Conservation (phyloP, 2,113 vertebrate species). For the Bufo bufo region DNA sequence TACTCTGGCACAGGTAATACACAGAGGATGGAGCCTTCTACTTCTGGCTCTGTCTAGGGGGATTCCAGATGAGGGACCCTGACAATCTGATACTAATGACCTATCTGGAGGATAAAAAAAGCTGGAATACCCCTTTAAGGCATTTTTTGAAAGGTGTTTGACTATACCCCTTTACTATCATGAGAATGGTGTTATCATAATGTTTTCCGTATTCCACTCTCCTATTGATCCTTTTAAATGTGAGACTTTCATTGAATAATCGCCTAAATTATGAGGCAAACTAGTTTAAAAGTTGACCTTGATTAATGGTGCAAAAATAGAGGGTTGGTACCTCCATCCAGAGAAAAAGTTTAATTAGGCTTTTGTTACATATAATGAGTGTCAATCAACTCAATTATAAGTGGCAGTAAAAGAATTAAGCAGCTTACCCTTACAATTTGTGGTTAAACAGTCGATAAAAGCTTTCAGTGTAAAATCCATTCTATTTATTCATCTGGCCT, state of each 20-base stretch:
- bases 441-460: conserved; percentile 50
- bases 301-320: conserved; percentile 53
- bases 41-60: too few relatives aligned
- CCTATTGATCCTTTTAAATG: conserved; percentile 21
- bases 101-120: too few relatives aligned
- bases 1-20: too few relatives aligned
- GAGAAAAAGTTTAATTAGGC: conserved; percentile 55
- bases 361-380: conserved; percentile 56
- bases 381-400: conserved; percentile 53
- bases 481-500: conserved; percentile 27
- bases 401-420: conserved; percentile 53
- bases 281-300: conserved; percentile 50
- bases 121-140: too few relatives aligned
- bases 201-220: neutral
- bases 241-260: conserved; percentile 26
- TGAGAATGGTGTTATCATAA: neutral
- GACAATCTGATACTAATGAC: too few relatives aligned
- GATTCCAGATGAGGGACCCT: too few relatives aligned
- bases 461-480: conserved; percentile 41
- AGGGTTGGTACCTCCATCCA: conserved; percentile 20
- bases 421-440: conserved; percentile 46
- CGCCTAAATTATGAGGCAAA: conserved; percentile 28
- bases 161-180: neutral
- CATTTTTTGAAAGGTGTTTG: too few relatives aligned
- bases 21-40: too few relatives aligned